phyloP scores from a whole-genome alignment of 1,140 invertebrate species.

The Habropoda laboriosa region DNA sequence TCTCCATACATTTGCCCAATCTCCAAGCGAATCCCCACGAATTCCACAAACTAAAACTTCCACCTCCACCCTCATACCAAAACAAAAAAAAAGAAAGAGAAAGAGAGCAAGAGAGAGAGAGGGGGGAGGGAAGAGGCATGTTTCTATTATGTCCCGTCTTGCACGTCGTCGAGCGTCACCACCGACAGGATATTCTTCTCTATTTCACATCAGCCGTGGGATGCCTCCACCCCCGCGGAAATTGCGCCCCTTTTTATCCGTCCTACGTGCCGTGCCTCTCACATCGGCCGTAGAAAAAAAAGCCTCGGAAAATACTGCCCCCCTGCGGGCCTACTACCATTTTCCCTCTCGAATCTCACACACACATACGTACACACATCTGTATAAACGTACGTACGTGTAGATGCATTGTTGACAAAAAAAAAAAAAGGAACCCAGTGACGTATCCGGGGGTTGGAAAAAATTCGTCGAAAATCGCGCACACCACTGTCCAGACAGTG shows the following conservation, averaged over 20 bases:
- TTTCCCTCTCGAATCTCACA: neutral
- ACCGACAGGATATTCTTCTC: conserved; percentile 48
- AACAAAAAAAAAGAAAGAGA: no score
- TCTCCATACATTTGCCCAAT: no score
- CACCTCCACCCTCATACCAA: no score
- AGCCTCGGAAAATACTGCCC: conserved; percentile 39
- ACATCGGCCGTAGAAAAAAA: neutral
- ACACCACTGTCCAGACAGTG: conserved; percentile 26
- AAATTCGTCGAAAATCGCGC: conserved; percentile 51
- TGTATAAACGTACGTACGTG: neutral
- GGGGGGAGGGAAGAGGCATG: no score
- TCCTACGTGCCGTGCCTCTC: conserved; percentile 17
- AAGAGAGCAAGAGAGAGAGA: no score
- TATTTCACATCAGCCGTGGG: conserved; percentile 34
- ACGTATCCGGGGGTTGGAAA: conserved; percentile 36
- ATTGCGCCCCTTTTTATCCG: conserved; percentile 49
- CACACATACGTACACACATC: no score
- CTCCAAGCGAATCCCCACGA: neutral
- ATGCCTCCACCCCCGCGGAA: conserved; percentile 16
- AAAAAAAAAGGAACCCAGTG: no score
- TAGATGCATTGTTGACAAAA: conserved; percentile 51
- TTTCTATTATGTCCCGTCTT: conserved; percentile 45
- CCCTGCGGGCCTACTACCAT: conserved; percentile 41
- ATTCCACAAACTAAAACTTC: conserved; percentile 40
- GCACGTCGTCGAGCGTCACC: conserved; percentile 29